Conservation (phyloP, 2,797 vertebrate genomes). For the Etheostoma perlongum region DNA sequence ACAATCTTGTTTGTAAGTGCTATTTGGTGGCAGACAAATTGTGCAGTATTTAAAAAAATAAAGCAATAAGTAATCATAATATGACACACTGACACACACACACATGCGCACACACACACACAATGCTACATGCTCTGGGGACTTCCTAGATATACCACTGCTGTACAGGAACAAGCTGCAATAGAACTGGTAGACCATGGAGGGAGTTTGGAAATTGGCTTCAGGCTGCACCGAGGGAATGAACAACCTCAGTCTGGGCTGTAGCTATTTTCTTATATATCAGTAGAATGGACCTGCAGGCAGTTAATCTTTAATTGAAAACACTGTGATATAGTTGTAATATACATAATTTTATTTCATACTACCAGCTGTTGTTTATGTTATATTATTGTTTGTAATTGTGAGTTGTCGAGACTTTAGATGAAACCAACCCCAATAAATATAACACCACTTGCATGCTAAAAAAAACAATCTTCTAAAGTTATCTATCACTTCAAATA, state of each 20-base stretch:
- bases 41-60: not conserved
- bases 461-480: no score
- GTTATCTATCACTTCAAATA: not conserved
- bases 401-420: not conserved
- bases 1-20: not conserved
- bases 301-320: constrained; percentile 3
- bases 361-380: not conserved
- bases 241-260: constrained; percentile 28
- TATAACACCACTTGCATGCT: not conserved
- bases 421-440: not conserved
- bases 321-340: not conserved
- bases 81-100: constrained; percentile 12
- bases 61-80: not conserved
- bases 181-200: constrained; percentile 36
- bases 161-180: constrained; percentile 31
- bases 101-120: not conserved
- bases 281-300: constrained; percentile 22
- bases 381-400: not conserved
- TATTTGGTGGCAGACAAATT: not conserved
- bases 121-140: constrained; percentile 6
- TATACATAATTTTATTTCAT: not conserved
- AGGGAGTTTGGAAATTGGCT: constrained; percentile 39
- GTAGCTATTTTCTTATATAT: constrained; percentile 29
- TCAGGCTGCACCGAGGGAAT: constrained; percentile 40
- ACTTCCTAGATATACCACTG: constrained; percentile 23